These are phyloP conservation scores for Gadopsis marmoratus DNA, from an alignment of 2,797 vertebrate species.

Conservation along the genomic window DNA sequence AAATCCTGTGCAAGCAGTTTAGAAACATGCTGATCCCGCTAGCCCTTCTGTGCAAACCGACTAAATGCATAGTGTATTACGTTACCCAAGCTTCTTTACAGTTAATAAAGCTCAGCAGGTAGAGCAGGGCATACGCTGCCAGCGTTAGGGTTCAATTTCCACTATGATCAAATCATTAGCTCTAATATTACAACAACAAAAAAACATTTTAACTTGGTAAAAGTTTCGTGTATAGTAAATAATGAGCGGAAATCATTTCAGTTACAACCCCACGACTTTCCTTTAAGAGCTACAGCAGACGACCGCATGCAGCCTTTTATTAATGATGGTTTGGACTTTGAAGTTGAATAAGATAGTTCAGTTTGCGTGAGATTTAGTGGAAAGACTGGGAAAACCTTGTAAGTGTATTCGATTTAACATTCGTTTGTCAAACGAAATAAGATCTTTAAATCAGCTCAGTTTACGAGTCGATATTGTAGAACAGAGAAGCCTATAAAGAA, in stretches of 20 bases:
- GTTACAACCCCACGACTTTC: too few species aligned
- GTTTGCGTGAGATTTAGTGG: not conserved
- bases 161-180: not conserved
- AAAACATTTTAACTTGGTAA: not conserved
- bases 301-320: too few species aligned
- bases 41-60: not conserved
- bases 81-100: not conserved
- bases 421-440: not conserved
- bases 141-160: not conserved
- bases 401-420: not conserved
- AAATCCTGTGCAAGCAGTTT: conserved; percentile 22
- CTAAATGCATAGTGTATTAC: too few species aligned
- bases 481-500: not conserved
- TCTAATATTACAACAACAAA: not conserved
- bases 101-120: conserved; percentile 16
- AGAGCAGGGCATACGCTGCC: not conserved
- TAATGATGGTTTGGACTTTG: too few species aligned
- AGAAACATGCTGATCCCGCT: conserved; percentile 25
- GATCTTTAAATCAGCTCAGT: not conserved
- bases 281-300: too few species aligned
- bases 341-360: not conserved
- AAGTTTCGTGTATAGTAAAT: not conserved
- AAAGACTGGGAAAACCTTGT: not conserved
- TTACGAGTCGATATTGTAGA: not conserved
- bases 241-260: too few species aligned